Base-by-base conservation (phyloP, 2,797 vertebrate species). In the Spinus olivaceus region DNA sequence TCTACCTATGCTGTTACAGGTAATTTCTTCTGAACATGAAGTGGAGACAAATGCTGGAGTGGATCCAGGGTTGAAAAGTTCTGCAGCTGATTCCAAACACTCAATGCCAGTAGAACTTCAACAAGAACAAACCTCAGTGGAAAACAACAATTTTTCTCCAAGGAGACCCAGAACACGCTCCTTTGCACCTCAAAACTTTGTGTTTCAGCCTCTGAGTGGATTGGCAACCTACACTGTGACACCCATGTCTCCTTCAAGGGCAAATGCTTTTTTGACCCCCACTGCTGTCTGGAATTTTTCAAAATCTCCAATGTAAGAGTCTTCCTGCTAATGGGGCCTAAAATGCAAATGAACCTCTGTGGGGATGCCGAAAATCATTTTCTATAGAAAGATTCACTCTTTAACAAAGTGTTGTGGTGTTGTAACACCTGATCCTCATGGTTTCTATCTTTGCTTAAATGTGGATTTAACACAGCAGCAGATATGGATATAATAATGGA, bases 141-240 rank as follows among this genome's bases (percentile, higher is more conserved):
- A 93, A 90, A 93, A 83, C 18, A 64, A 92, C 14, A 49, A 6
- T 23, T 37, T 80, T 22, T 49, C 93, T 70, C n/a, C 81, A 57
- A 46, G 21, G 22, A 97, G 90, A 80, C 93, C 93, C 28, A 97
- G 97, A 67, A 92, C 33, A 20, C 88, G 41, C 1, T 99, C 99
- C 19, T 99, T 99, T 85, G 99, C 99, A 13, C 99, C 99, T 19
- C 54, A 98, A 8, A 98, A 98, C 91, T 99, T 99, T 63, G 66
- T 98, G 37, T 99, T 99, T 96, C 98, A 98, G 83, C 98, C 99
- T 12, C 97, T 99, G 8, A 90, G 46, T 41, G 99, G 99, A 35
- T 94, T 99, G 76, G 95, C 96, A 0, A 86, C 95, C 42, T 99
- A 99, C 73, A 98, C 97, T 94, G 98, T 98, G 25, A 97, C 97